Conservation (phyloP, 2,797 vertebrate species). For the Prionace glauca region DNA sequence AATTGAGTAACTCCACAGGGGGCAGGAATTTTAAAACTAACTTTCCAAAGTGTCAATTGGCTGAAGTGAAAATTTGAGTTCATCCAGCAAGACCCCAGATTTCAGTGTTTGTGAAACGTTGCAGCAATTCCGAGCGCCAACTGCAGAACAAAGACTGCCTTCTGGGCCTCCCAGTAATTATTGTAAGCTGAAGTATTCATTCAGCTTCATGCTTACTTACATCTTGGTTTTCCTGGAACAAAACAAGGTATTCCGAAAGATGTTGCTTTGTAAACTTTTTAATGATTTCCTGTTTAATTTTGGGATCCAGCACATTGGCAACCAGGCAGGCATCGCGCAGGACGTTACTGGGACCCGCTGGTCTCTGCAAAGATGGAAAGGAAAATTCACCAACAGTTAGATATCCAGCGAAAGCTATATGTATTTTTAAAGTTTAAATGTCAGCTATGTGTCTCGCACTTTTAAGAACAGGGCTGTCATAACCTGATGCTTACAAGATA, state of each 20-base stretch:
- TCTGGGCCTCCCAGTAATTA: background rate
- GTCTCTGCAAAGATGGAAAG: constrained; percentile 59
- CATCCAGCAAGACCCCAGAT: background rate
- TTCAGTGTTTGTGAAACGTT: background rate
- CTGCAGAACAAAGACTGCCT: background rate
- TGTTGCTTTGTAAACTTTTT: constrained; percentile 98
- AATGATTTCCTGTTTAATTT: constrained; percentile 97
- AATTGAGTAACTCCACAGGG: too few species aligned
- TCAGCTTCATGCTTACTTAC: constrained; percentile 71
- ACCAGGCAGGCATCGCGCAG: constrained; percentile 90
- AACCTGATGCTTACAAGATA: background rate
- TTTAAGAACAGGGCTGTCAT: background rate
- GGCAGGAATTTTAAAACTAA: background rate
- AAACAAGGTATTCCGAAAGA: constrained; percentile 88
- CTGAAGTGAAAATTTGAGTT: background rate
- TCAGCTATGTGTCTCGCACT: background rate
- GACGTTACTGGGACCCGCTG: constrained; percentile 89
- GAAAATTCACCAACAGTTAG: background rate
- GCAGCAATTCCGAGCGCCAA: background rate
- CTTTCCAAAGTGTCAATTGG: background rate
- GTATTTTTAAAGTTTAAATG: background rate
- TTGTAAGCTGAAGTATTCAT: background rate
- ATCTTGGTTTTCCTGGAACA: constrained; percentile 98
- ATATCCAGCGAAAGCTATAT: background rate
- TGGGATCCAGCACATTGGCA: constrained; percentile 87